phyloP scores from a whole-genome alignment of 92 coral and sea anemone species.

The Umimayanthus kanabou region DNA sequence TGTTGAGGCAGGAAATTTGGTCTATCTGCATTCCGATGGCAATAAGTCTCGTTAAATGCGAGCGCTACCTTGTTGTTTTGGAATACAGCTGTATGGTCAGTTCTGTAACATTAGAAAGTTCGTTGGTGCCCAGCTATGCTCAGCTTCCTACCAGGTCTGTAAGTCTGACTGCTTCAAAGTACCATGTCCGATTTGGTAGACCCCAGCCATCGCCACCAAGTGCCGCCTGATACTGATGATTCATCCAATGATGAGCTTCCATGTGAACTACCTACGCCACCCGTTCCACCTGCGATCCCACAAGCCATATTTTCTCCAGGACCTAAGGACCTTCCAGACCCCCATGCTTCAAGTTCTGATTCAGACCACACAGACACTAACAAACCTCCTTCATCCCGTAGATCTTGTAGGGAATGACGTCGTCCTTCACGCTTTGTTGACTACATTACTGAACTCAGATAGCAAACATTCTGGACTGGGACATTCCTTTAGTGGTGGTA shows the following conservation, averaged over 20 bases:
- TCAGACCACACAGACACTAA: not conserved
- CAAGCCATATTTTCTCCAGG: constrained; percentile 26
- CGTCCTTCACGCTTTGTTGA: not conserved
- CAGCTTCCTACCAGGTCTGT: constrained; percentile 28
- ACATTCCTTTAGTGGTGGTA: not conserved
- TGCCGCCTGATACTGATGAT: constrained; percentile 3
- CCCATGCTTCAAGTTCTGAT: not conserved
- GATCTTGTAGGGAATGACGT: constrained; percentile 16
- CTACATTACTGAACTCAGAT: not conserved
- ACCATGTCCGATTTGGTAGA: constrained; percentile 16
- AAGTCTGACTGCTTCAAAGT: constrained; percentile 14
- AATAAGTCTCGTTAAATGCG: too few species aligned
- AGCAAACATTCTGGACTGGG: constrained; percentile 2
- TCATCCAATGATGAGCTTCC: constrained; percentile 32
- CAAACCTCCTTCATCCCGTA: constrained; percentile 8
- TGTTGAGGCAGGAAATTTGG: too few species aligned
- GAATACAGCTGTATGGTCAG: too few species aligned
- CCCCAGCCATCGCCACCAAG: constrained; percentile 20
- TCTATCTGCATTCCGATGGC: too few species aligned
- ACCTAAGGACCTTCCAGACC: constrained; percentile 10
- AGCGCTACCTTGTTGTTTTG: too few species aligned
- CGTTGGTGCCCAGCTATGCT: not conserved
- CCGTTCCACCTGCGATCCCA: constrained; percentile 16
- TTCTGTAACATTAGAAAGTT: too few species aligned
- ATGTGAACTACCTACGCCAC: not conserved